Percentiles rank a stretch among this genome's conserved stretches.
Evolutionary conservation across 2,113 vertebrate genomes (phyloP).

Genomic region (Prochilodus magdalenae): DNA sequence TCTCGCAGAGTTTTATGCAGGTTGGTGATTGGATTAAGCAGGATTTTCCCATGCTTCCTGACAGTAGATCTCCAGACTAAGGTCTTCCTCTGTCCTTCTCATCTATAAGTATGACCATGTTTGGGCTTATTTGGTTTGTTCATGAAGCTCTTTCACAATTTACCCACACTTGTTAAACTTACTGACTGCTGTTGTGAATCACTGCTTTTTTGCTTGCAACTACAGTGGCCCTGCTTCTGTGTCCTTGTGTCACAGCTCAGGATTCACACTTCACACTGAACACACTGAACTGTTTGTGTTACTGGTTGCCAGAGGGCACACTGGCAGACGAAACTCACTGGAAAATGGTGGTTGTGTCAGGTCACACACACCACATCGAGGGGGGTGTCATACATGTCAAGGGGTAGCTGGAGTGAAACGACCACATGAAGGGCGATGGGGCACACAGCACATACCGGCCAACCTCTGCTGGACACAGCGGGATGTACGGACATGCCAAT

Average conservation of each 20-base stretch:
- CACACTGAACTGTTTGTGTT: conserved; percentile 5
- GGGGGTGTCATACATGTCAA: conserved; percentile 91
- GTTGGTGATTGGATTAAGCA: conserved; percentile 81
- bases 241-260: background rate
- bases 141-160: background rate
- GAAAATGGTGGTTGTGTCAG: conserved; percentile 96
- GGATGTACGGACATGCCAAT: conserved; percentile 98
- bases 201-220: background rate
- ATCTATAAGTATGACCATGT: conserved; percentile 71
- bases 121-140: background rate
- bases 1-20: conserved; percentile 89
- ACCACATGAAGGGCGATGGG: conserved; percentile 97
- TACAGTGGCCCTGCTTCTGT: background rate
- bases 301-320: background rate
- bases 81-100: conserved; percentile 89
- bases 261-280: background rate
- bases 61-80: conserved; percentile 84
- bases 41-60: conserved; percentile 86
- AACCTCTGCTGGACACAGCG: conserved; percentile 92
- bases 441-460: conserved; percentile 93
- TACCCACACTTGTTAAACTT: background rate
- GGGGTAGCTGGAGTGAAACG: conserved; percentile 96
- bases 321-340: conserved; percentile 82
- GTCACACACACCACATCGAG: conserved; percentile 89
- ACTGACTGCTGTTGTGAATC: background rate